Conservation (phyloP, 1,140 invertebrate species). For the Aleiodes sp. region DNA sequence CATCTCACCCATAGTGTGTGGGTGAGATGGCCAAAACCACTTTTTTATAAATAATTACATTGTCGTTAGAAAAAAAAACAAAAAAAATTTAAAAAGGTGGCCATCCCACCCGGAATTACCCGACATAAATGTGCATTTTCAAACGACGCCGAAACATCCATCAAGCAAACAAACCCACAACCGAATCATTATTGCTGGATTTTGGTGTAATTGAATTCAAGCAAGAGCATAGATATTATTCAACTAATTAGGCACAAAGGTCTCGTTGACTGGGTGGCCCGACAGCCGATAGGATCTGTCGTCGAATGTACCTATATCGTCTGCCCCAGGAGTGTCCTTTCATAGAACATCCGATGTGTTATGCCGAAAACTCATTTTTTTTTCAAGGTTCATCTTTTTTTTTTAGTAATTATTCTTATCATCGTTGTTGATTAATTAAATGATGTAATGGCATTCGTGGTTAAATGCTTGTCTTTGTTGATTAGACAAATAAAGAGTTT, state of each 20-base stretch:
- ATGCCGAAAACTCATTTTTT: not conserved
- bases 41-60: not conserved
- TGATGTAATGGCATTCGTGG: too few species aligned
- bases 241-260: constrained; percentile 66
- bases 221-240: constrained; percentile 65
- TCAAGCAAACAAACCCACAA: constrained; percentile 55
- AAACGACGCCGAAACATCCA: constrained; percentile 46
- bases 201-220: constrained; percentile 63
- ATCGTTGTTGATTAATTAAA: too few species aligned
- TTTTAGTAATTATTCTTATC: too few species aligned
- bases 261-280: constrained; percentile 54
- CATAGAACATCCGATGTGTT: not conserved
- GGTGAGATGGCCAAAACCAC: too few species aligned
- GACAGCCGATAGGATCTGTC: constrained; percentile 52
- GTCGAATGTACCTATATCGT: constrained; percentile 30
- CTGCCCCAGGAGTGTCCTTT: constrained; percentile 16
- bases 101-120: too few species aligned
- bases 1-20: too few species aligned
- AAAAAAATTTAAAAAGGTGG: too few species aligned
- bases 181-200: constrained; percentile 59
- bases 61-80: too few species aligned
- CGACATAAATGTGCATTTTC: not conserved
- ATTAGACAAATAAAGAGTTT: too few species aligned
- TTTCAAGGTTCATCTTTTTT: too few species aligned
- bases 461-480: too few species aligned